Conservation (phyloP, 2,888 invertebrate species). For the Xanthia togata region DNA sequence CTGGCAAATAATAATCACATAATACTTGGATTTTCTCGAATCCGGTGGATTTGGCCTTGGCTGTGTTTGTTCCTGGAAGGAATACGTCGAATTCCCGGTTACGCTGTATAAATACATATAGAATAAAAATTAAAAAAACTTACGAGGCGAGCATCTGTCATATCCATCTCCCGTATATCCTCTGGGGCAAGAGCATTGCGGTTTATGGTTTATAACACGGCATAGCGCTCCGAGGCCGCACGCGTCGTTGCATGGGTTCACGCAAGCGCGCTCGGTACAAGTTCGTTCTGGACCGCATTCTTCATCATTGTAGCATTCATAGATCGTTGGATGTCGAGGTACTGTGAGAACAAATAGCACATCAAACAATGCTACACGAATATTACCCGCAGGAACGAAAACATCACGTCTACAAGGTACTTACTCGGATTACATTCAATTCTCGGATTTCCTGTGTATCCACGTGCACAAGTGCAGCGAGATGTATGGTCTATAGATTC, state of each 20-base stretch:
- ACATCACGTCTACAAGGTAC: not conserved
- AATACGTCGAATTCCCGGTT: not conserved
- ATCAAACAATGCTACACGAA: not conserved
- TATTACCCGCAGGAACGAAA: conserved; percentile 38
- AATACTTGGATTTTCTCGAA: not conserved
- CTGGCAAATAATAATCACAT: not conserved
- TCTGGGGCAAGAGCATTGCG: conserved; percentile 95
- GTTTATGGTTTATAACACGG: conserved; percentile 93
- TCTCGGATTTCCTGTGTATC: conserved; percentile 94
- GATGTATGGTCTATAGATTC: conserved; percentile 94
- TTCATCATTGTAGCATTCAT: conserved; percentile 94
- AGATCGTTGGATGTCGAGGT: conserved; percentile 81
- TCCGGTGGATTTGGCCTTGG: not conserved
- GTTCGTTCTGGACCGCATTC: conserved; percentile 94
- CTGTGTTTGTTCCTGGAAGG: no score
- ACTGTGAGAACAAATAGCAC: conserved; percentile 72
- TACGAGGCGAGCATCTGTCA: conserved; percentile 94
- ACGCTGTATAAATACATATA: not conserved
- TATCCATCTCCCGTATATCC: conserved; percentile 94
- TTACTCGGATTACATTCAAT: conserved; percentile 93
- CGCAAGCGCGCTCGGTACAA: conserved; percentile 94
- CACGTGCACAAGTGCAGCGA: conserved; percentile 94
- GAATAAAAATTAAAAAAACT: conserved; percentile 77
- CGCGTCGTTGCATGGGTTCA: conserved; percentile 94
- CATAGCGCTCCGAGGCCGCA: conserved; percentile 96